Conservation (phyloP, 2,888 invertebrate genomes). For the Andricus quercusramuli region DNA sequence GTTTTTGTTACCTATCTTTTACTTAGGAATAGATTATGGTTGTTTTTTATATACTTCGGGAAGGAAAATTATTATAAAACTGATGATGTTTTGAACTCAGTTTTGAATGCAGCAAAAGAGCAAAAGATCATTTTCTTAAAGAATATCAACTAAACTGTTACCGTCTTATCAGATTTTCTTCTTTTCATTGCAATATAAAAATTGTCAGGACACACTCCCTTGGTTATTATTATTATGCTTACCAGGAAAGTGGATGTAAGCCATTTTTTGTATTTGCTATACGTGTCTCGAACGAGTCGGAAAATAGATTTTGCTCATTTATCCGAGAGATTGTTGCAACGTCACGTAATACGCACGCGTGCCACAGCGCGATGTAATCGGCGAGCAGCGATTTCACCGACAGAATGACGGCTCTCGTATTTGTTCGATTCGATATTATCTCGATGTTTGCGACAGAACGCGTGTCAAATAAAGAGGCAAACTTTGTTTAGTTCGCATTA, state of each 20-base stretch:
- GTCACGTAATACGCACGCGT: constrained; percentile 39
- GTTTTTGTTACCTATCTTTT: no score
- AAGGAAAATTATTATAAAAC: no score
- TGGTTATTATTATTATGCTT: background rate
- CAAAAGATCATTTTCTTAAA: no score
- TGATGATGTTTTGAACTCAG: no score
- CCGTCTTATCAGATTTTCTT: background rate
- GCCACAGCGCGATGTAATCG: constrained; percentile 1
- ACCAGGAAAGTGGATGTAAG: background rate
- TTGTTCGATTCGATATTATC: constrained; percentile 37
- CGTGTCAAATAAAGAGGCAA: constrained; percentile 31
- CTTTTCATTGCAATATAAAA: background rate
- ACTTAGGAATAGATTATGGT: no score
- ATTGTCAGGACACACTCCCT: background rate
- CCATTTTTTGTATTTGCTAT: background rate
- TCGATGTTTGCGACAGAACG: constrained; percentile 25
- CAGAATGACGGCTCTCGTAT: constrained; percentile 27
- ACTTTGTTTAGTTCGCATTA: constrained; percentile 14
- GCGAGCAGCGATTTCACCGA: constrained; percentile 22
- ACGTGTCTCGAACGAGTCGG: background rate
- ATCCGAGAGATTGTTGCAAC: constrained; percentile 20
- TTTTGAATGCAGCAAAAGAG: no score
- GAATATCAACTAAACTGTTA: background rate
- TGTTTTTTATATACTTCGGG: no score
- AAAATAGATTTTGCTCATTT: constrained; percentile 13